These are phyloP conservation scores for Diaprepes abbreviatus DNA, from an alignment of 2,888 invertebrate species.

Conservation along the genomic window DNA sequence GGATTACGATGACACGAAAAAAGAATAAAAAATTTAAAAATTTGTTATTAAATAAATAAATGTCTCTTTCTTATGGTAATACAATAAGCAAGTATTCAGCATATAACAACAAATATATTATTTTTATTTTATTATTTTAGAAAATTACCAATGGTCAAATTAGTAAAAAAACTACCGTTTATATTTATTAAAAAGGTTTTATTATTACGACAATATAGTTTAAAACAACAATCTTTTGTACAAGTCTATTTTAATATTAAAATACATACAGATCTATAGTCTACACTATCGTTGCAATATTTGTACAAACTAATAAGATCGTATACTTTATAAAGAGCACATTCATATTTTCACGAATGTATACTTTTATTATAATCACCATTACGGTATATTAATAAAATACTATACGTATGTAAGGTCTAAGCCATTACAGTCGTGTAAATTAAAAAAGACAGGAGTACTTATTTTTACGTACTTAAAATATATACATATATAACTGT, in stretches of 20 bases:
- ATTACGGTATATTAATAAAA: not conserved
- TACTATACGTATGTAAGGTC: constrained; percentile 2
- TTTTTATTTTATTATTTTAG: no score
- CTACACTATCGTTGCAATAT: constrained; percentile 38
- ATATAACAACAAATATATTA: no score
- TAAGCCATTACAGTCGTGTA: constrained; percentile 11
- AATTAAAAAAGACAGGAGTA: constrained; percentile 3
- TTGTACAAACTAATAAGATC: constrained; percentile 48
- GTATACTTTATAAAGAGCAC: constrained; percentile 50
- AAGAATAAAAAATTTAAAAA: no score
- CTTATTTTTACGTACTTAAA: not conserved
- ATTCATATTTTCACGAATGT: constrained; percentile 45
- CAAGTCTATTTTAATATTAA: constrained; percentile 41
- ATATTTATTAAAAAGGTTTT: constrained; percentile 29
- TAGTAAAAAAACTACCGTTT: no score
- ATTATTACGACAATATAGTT: constrained; percentile 31
- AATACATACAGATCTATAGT: constrained; percentile 43
- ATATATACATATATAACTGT: constrained; percentile 4
- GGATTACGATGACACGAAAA: no score
- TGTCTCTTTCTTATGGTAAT: no score
- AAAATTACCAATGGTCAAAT: no score
- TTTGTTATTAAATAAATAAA: no score
- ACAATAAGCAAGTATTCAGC: no score
- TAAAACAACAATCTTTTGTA: constrained; percentile 31
- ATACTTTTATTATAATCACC: constrained; percentile 31